These are phyloP conservation scores for Oxystoma pomonae DNA, from an alignment of 2,888 invertebrate genomes.

Conservation along the genomic window DNA sequence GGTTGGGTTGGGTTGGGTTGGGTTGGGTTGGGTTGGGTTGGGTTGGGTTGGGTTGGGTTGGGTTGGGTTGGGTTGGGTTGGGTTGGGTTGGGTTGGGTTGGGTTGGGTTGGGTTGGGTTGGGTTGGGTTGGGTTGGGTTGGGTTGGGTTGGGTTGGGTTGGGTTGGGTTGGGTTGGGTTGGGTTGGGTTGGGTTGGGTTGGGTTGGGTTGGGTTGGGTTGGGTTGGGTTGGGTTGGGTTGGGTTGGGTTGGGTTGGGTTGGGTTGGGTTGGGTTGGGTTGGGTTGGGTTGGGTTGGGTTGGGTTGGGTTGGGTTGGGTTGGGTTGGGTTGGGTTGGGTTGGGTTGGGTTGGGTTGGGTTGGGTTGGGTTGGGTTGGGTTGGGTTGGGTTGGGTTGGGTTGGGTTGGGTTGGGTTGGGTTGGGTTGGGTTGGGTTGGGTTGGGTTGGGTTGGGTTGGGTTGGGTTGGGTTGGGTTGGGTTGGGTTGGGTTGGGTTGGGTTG, in stretches of 20 bases:
- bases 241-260: background rate
- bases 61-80: conserved; percentile 20
- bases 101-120: conserved; percentile 18
- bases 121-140: conserved; percentile 18
- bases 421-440: background rate
- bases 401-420: conserved; percentile 5
- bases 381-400: background rate
- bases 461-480: conserved; percentile 10
- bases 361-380: conserved; percentile 1
- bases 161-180: conserved; percentile 19
- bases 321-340: conserved; percentile 5
- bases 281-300: conserved; percentile 21
- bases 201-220: conserved; percentile 16
- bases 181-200: conserved; percentile 19
- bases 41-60: conserved; percentile 20
- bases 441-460: conserved; percentile 1
- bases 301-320: conserved; percentile 10
- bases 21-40: conserved; percentile 19
- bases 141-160: conserved; percentile 19
- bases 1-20: conserved; percentile 18
- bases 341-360: conserved; percentile 45
- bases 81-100: conserved; percentile 20
- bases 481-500: conserved; percentile 10
- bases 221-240: conserved; percentile 22
- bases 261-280: conserved; percentile 10